Conservation (phyloP, 2,888 invertebrate genomes). For the Stegophylla sp. region DNA sequence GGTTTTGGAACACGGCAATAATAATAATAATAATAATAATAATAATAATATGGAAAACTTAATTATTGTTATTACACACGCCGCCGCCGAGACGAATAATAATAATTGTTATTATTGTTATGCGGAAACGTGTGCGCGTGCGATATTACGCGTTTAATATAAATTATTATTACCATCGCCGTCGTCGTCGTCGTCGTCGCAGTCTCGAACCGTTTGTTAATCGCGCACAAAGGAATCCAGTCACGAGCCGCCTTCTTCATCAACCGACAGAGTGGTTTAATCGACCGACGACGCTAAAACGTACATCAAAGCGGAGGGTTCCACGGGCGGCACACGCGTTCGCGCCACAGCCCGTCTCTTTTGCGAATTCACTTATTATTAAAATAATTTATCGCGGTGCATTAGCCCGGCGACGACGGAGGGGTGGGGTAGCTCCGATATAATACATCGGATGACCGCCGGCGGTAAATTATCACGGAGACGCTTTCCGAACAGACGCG, state of each 20-base stretch:
- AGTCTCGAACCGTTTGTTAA: constrained; percentile 9
- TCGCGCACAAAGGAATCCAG: constrained; percentile 34
- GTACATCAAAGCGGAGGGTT: constrained; percentile 39
- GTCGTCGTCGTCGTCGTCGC: no score
- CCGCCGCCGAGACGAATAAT: neutral
- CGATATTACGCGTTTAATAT: neutral
- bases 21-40: no score
- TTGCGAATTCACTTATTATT: constrained; percentile 49
- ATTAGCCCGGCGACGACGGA: neutral
- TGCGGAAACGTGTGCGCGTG: neutral
- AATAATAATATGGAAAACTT: neutral
- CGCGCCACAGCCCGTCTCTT: constrained; percentile 15
- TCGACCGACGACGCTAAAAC: constrained; percentile 47
- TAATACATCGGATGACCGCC: neutral
- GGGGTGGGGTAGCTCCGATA: neutral
- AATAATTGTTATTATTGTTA: neutral
- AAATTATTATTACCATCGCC: neutral
- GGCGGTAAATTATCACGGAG: constrained; percentile 15
- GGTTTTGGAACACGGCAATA: no score
- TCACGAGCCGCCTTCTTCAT: neutral
- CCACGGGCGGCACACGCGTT: neutral
- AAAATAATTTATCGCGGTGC: constrained; percentile 35
- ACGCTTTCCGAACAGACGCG: neutral
- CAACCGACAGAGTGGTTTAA: constrained; percentile 19
- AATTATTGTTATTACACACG: neutral